Conservation (phyloP, 2,113 vertebrate species). For the Ramphastos sulfuratus region DNA sequence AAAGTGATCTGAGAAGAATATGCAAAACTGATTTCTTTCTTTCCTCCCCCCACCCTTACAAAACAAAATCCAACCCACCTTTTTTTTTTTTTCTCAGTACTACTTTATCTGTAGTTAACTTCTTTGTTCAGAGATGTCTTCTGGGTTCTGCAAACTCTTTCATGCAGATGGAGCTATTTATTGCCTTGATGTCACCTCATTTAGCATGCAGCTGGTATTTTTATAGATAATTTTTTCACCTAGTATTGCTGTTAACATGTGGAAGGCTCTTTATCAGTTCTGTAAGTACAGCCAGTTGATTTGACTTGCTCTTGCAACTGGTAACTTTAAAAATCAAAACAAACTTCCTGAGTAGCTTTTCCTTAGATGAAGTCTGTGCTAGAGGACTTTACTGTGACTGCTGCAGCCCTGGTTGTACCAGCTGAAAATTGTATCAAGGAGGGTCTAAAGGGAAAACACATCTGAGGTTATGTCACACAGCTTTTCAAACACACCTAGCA, state of each 20-base stretch:
- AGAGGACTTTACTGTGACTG: not conserved
- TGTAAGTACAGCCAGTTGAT: slow-evolving; percentile 31
- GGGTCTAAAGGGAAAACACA: not conserved
- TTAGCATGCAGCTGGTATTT: slow-evolving; percentile 63
- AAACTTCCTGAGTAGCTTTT: not conserved
- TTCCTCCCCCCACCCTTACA: too few species aligned
- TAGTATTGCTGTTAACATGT: slow-evolving; percentile 56
- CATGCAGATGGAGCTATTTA: slow-evolving; percentile 65
- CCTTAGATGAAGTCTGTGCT: not conserved
- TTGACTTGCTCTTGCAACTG: slow-evolving; percentile 15
- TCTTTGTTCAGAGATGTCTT: slow-evolving; percentile 37
- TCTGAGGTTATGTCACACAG: fast-evolving
- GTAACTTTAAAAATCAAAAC: slow-evolving; percentile 24
- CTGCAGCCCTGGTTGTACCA: not conserved
- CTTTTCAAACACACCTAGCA: not conserved
- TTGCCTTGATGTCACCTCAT: slow-evolving; percentile 68
- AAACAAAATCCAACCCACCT: not conserved
- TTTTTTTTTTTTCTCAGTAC: not conserved
- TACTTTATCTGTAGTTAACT: not conserved
- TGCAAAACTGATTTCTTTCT: not conserved
- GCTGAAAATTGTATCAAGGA: not conserved
- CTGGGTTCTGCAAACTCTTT: slow-evolving; percentile 34
- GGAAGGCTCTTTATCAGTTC: slow-evolving; percentile 40
- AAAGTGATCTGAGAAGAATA: slow-evolving; percentile 54
- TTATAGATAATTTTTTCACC: slow-evolving; percentile 62